phyloP scores from a whole-genome alignment of 2,888 invertebrate genomes.

The Pasiphila rectangulata region DNA sequence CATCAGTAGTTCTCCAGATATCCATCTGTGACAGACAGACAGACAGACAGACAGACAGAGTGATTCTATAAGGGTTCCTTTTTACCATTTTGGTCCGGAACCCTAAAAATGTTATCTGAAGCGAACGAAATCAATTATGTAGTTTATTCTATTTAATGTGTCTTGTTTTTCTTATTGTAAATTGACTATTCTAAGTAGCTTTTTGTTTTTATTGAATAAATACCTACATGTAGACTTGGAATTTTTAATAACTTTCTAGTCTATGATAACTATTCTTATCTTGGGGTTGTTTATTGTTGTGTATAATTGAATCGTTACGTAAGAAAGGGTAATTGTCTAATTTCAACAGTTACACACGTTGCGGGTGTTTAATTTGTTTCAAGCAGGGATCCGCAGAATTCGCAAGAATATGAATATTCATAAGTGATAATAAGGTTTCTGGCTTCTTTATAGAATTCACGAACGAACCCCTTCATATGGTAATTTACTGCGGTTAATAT shows the following conservation, averaged over 20 bases:
- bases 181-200: too few relatives aligned
- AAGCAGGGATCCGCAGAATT: conserved; percentile 19
- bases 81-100: too few relatives aligned
- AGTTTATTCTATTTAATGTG: too few relatives aligned
- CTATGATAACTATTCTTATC: neutral
- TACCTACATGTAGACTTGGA: too few relatives aligned
- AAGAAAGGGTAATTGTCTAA: conserved; percentile 27
- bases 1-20: too few relatives aligned
- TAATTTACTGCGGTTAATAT: conserved; percentile 33
- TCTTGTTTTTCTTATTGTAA: too few relatives aligned
- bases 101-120: too few relatives aligned
- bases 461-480: conserved; percentile 38
- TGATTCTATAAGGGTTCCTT: too few relatives aligned
- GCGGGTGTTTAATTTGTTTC: conserved; percentile 37
- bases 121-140: too few relatives aligned
- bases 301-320: conserved; percentile 21
- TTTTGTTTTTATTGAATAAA: too few relatives aligned
- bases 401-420: conserved; percentile 44
- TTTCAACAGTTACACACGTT: conserved; percentile 19
- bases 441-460: conserved; percentile 39
- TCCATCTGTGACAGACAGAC: too few relatives aligned
- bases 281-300: neutral
- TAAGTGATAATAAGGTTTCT: conserved; percentile 35
- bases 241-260: neutral
- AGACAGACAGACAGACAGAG: too few relatives aligned